Base-by-base conservation (phyloP, 2,797 vertebrate genomes). In the Pseudochromis fuscus region DNA sequence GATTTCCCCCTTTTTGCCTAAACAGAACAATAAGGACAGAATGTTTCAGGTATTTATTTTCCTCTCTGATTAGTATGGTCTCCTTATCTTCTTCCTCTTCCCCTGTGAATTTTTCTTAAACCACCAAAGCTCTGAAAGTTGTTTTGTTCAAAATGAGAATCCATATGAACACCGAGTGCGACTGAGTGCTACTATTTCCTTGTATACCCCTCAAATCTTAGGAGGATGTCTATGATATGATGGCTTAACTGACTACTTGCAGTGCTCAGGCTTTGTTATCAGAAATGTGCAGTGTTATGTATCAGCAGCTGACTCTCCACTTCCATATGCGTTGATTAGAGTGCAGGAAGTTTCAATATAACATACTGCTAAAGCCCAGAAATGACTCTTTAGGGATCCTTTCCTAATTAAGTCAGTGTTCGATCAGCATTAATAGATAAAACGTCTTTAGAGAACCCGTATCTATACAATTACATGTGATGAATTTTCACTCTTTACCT, bases 21-120 rank as follows among this genome's bases (percentile, higher is more conserved):
- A 89, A 86, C 95, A 96, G 96, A 95, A 80, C 91, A 93, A 94
- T 91, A 91, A 94, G 95, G 95, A 96, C 93, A 95, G 90, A 95
- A 96, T 96, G 95, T 88, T 81, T 77, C 95, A 97, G 96, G 96
- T 97, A 96, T 93, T 94, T 91, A 78, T 74, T 83, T 83, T 75
- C 11, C 60, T 55, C 70, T 62, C 62, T 79, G 30, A 67, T 63
- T 73, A 53, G 42, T 66, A 67, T 44, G 12, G 35, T 38, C 37
- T 25, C 60, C 25, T 35, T n/a, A 51, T 16, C 33, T n/a, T n/a
- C 21, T 52, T 9, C 38, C 40, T 44, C 9, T 65, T 18, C 7
- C 31, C 7, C 9, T 35, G 3, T 78, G 66, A 35, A 30, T 62
- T 56, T 66, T 52, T 10, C 38, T n/a, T 28, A 58, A 58, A 62